Evolutionary conservation across 1,140 invertebrate species (phyloP).

Genomic region (Acyrthosiphon pisum): DNA sequence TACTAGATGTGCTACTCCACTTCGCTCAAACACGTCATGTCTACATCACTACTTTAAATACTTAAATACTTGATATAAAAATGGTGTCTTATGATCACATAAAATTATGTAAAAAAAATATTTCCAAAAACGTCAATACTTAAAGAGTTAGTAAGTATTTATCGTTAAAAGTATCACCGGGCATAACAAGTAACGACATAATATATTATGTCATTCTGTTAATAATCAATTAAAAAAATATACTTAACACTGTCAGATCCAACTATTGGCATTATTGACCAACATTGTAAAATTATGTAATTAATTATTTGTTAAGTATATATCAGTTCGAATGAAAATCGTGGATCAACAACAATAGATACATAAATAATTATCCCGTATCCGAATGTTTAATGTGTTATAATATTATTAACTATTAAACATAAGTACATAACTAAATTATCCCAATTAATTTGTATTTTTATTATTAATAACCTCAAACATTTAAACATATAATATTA

Average conservation of each 20-base stretch:
- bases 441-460: background rate
- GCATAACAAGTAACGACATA: background rate
- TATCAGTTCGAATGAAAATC: background rate
- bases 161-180: background rate
- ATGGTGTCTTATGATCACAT: no score
- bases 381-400: background rate
- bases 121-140: background rate
- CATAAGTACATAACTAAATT: background rate
- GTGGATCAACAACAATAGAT: background rate
- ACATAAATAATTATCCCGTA: background rate
- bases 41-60: no score
- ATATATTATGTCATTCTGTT: background rate
- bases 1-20: no score
- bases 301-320: background rate
- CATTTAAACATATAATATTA: background rate
- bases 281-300: background rate
- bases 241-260: background rate
- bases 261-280: conserved; percentile 12
- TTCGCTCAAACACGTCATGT: no score
- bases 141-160: background rate
- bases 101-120: background rate
- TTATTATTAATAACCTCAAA: background rate
- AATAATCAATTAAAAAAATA: conserved; percentile 7
- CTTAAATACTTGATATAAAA: no score
- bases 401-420: background rate